These are phyloP conservation scores for Coelogynopora nodosa DNA, from an alignment of 2,888 invertebrate genomes.

Conservation along the genomic window DNA sequence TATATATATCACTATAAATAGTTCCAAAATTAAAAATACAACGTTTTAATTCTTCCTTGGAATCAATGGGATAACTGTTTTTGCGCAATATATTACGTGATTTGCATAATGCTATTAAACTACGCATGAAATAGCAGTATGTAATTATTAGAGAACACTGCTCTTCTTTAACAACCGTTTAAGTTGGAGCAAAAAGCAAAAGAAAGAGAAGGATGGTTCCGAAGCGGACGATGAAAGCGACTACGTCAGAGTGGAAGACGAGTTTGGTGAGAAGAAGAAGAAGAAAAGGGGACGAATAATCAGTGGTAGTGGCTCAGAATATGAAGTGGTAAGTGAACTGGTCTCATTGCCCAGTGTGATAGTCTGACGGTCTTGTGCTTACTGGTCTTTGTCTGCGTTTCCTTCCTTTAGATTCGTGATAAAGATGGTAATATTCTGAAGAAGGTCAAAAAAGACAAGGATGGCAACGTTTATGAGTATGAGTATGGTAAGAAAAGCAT, in stretches of 20 bases:
- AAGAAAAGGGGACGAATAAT: constrained; percentile 35
- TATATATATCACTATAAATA: too few species aligned
- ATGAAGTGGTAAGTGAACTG: constrained; percentile 23
- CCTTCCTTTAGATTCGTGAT: constrained; percentile 39
- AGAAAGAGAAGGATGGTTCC: constrained; percentile 50
- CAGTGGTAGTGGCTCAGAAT: constrained; percentile 18
- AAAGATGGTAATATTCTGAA: constrained; percentile 53
- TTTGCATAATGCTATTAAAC: too few species aligned
- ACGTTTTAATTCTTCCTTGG: too few species aligned
- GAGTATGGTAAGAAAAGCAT: constrained; percentile 54
- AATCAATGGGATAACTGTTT: too few species aligned
- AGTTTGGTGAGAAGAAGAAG: constrained; percentile 35
- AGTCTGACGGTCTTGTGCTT: too few species aligned
- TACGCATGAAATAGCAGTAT: too few species aligned
- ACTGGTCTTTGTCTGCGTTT: too few species aligned
- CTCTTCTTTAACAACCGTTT: background rate
- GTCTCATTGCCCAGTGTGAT: too few species aligned
- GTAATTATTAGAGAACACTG: too few species aligned
- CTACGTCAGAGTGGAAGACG: constrained; percentile 39
- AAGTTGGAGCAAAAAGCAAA: constrained; percentile 48
- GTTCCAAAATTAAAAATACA: too few species aligned
- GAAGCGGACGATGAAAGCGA: constrained; percentile 56
- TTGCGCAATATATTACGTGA: too few species aligned
- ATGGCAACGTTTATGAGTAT: constrained; percentile 51
- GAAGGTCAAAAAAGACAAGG: constrained; percentile 50